Evolutionary conservation across 2,797 vertebrate species (phyloP).

Genomic region (Bryconaethiops microstoma): DNA sequence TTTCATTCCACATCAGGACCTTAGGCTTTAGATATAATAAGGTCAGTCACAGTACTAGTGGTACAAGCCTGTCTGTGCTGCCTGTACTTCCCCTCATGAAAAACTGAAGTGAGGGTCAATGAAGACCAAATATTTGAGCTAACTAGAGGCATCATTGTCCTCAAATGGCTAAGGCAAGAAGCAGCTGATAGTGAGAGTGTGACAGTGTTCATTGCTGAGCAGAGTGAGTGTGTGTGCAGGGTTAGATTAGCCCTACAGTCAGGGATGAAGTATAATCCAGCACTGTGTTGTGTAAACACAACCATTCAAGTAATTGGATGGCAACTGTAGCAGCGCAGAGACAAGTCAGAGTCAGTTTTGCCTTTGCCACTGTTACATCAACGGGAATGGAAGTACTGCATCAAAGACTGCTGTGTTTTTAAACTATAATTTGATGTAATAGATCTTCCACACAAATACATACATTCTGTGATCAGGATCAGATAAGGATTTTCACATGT

Average conservation of each 20-base stretch:
- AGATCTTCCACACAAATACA: not conserved
- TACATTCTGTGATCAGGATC: too few species aligned
- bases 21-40: not conserved
- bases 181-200: not conserved
- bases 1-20: not conserved
- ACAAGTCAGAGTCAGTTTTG: not conserved
- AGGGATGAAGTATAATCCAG: slow-evolving; percentile 21
- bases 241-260: slow-evolving; percentile 3
- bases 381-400: not conserved
- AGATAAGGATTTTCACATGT: too few species aligned
- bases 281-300: slow-evolving; percentile 39
- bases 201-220: not conserved
- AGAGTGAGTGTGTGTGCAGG: not conserved
- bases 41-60: not conserved
- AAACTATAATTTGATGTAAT: not conserved
- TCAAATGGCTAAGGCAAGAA: not conserved
- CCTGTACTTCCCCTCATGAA: not conserved
- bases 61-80: not conserved
- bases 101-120: not conserved
- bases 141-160: not conserved
- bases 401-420: too few species aligned
- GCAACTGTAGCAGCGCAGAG: not conserved
- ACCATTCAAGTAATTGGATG: slow-evolving; percentile 23
- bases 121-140: not conserved
- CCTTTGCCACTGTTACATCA: too few species aligned